phyloP scores from a whole-genome alignment of 2,113 vertebrate genomes.

The Phyllopteryx taeniolatus region DNA sequence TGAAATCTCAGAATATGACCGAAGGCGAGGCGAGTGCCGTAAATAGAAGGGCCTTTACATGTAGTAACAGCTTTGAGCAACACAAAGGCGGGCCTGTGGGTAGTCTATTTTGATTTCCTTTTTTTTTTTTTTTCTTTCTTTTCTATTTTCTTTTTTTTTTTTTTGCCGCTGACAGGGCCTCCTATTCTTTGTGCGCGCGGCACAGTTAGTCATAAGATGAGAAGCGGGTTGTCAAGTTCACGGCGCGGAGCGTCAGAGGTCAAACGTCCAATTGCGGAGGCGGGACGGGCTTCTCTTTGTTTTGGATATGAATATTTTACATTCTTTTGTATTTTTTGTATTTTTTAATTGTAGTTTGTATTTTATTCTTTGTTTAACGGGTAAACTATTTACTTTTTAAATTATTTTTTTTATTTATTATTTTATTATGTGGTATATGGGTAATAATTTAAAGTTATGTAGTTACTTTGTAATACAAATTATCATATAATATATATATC shows the following conservation, averaged over 20 bases:
- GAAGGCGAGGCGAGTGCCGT: constrained; percentile 48
- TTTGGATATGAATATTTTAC: too few relatives aligned
- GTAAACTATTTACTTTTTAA: too few relatives aligned
- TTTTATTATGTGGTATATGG: too few relatives aligned
- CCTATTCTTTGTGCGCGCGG: constrained; percentile 30
- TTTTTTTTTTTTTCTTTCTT: too few relatives aligned
- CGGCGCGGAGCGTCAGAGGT: background rate
- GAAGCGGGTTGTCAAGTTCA: constrained; percentile 24
- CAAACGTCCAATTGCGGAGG: background rate
- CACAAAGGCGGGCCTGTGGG: constrained; percentile 57
- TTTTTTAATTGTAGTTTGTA: too few relatives aligned
- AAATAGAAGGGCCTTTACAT: constrained; percentile 57
- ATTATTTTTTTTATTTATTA: too few relatives aligned
- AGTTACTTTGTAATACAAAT: too few relatives aligned
- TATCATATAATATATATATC: too few relatives aligned
- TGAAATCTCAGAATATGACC: constrained; percentile 65
- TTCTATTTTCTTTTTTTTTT: background rate
- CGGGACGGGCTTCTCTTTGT: too few relatives aligned
- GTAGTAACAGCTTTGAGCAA: constrained; percentile 57
- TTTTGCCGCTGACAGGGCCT: constrained; percentile 15
- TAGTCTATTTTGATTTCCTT: background rate
- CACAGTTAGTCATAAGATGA: constrained; percentile 38
- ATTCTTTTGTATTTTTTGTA: too few relatives aligned
- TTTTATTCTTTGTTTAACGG: too few relatives aligned
- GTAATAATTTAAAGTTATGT: too few relatives aligned